Base-by-base conservation (phyloP, 2,888 invertebrate species). In the Pristionchus japonicus region DNA sequence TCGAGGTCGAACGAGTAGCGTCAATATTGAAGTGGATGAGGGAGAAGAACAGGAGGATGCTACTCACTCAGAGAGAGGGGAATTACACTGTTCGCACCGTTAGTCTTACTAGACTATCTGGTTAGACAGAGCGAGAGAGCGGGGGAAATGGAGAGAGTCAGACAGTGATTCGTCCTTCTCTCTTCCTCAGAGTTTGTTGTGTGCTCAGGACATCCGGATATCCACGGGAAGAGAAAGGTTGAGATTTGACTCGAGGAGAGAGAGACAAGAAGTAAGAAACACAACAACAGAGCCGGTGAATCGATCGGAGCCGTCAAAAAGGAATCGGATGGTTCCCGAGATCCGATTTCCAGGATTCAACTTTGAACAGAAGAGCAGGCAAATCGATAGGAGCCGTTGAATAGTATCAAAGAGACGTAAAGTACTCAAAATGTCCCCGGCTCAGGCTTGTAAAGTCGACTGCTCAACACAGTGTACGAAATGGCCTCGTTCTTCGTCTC, bases 401-500 rank as follows among this genome's bases (percentile, higher is more conserved):
- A 43, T 77, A 37, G 70, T n/a, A n/a, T n/a, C n/a, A n/a, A n/a
- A n/a, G n/a, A n/a, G n/a, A n/a, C n/a, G n/a, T n/a, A n/a, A 37
- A n/a, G 70, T 37, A 31, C 70, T 17, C 20, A 40, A 6, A 70
- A 70, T 70, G 70, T 70, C 70, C 70, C 70, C 37, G 34, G 67
- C 67, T 13, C 67, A 34, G 31, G 37, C 77, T 43, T 77, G 77
- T 77, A 77, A 43, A 43, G 77, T 43, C 43, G 43, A 34, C 31
- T 34, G 67, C n/a, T 43, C n/a, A n/a, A n/a, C 70, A 20, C 40
- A 43, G 77, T 77, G 77, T 77, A 77, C 77, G 77, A 77, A 77
- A 77, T 77, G n/a, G 77, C 74, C 77, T 77, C 77, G 77, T 47
- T 77, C 77, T 77, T 77, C n/a, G 3, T 57, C 57, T n/a, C 31